Evolutionary conservation across 2,797 vertebrate genomes (phyloP).

Genomic region (Rousettus madagascariensis): DNA sequence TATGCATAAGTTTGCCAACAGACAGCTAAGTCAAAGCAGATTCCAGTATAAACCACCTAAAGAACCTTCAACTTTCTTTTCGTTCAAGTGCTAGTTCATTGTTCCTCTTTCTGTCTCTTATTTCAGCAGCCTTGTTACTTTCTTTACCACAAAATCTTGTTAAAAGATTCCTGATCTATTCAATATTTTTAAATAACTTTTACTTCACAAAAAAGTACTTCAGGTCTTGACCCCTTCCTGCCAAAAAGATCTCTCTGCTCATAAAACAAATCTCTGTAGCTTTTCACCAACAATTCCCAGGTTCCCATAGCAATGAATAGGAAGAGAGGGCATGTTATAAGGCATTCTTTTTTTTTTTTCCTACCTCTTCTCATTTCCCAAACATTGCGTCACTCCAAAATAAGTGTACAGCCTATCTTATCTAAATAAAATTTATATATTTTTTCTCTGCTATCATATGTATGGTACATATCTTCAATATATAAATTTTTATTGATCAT

Average conservation of each 20-base stretch:
- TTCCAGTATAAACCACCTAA: background rate
- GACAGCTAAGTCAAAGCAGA: background rate
- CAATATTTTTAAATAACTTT: background rate
- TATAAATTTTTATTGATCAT: background rate
- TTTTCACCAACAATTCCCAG: background rate
- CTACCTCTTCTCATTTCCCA: background rate
- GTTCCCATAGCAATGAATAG: background rate
- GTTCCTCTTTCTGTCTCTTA: background rate
- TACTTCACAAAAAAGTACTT: background rate
- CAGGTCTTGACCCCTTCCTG: background rate
- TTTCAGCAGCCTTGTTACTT: background rate
- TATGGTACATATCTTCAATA: background rate
- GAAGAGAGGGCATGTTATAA: background rate
- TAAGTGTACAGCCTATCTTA: background rate
- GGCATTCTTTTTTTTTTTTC: background rate
- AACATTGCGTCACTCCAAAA: background rate
- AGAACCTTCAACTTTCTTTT: background rate
- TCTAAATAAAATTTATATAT: background rate
- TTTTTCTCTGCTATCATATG: background rate
- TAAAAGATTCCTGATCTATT: background rate
- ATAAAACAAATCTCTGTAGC: background rate
- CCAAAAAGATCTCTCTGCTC: background rate
- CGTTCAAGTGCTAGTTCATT: background rate
- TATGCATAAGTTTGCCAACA: background rate
- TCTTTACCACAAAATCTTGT: background rate